Evolutionary conservation across 2,797 vertebrate genomes (phyloP).

Genomic region (Phoeniculus purpureus): DNA sequence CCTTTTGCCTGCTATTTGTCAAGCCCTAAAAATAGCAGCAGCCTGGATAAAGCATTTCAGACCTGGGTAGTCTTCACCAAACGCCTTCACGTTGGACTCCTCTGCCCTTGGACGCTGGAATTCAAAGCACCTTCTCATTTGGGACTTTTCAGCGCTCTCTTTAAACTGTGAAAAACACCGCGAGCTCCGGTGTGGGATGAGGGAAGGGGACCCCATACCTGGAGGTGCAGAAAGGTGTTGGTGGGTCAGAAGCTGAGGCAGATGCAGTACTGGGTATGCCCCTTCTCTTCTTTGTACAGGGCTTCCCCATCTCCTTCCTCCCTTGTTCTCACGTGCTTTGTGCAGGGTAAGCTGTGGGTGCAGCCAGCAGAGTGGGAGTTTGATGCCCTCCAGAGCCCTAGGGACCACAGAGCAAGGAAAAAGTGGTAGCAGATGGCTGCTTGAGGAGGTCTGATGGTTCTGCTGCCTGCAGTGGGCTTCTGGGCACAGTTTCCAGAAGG

Average conservation of each 20-base stretch:
- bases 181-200: not conserved
- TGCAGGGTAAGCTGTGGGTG: fast-evolving
- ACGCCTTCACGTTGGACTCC: not conserved
- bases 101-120: not conserved
- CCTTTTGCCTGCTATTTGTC: conserved; percentile 57
- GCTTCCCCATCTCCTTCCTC: not conserved
- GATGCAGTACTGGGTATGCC: not conserved
- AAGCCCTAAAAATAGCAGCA: conserved; percentile 46
- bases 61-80: not conserved
- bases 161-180: not conserved
- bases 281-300: not conserved
- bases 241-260: not conserved
- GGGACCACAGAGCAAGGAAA: not conserved
- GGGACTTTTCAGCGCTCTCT: not conserved
- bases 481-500: not conserved
- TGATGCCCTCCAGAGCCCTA: not conserved
- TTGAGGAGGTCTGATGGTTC: not conserved
- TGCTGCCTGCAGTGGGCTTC: not conserved
- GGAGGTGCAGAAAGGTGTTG: not conserved
- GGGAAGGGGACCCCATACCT: not conserved
- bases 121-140: not conserved
- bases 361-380: not conserved
- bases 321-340: not conserved
- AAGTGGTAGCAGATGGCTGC: not conserved
- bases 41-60: not conserved